Conservation (phyloP, 2,888 invertebrate genomes). For the Nomada fabriciana region DNA sequence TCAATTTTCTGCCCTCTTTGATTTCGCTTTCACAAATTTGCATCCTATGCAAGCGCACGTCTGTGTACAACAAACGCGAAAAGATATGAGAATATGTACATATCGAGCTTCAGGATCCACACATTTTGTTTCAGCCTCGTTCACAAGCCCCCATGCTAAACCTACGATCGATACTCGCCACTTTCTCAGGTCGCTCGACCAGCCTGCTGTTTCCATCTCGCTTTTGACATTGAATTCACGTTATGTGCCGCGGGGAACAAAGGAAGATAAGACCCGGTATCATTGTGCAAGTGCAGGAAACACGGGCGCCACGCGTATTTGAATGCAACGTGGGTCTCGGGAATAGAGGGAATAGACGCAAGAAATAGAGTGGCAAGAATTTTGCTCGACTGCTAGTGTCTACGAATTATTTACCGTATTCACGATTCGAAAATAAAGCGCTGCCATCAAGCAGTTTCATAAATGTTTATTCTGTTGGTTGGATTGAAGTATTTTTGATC, state of each 20-base stretch:
- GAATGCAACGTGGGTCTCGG: slow-evolving; percentile 5
- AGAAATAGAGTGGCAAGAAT: background rate
- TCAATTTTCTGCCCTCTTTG: background rate
- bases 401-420: background rate
- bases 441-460: no score
- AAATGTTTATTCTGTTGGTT: no score
- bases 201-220: slow-evolving; percentile 55
- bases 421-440: no score
- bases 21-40: slow-evolving; percentile 22
- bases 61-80: background rate
- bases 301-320: slow-evolving; percentile 23
- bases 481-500: no score
- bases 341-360: background rate
- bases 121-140: slow-evolving; percentile 35
- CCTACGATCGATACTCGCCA: slow-evolving; percentile 58
- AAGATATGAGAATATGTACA: background rate
- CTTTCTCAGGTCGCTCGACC: slow-evolving; percentile 54
- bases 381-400: background rate
- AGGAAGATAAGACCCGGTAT: slow-evolving; percentile 41
- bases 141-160: slow-evolving; percentile 29
- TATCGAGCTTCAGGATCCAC: background rate
- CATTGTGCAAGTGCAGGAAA: slow-evolving; percentile 1
- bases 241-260: slow-evolving; percentile 49
- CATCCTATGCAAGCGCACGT: background rate
- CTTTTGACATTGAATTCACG: slow-evolving; percentile 68